Conservation (phyloP, 2,113 vertebrate genomes). For the Nothoprocta perdicaria region DNA sequence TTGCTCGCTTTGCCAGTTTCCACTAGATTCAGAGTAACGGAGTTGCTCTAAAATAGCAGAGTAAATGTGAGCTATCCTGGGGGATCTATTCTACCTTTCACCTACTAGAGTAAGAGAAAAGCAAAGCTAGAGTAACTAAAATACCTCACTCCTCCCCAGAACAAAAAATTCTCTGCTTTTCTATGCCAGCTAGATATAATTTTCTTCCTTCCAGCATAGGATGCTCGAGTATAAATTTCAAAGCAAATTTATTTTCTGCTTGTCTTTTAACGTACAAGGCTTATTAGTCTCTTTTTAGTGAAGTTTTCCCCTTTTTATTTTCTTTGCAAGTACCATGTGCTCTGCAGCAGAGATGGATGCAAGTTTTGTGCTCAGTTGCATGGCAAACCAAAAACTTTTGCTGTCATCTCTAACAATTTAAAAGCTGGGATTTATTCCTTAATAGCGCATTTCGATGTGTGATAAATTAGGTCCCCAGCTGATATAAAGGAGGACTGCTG, state of each 20-base stretch:
- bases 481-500: background rate
- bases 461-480: background rate
- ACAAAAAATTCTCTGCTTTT: background rate
- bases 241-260: background rate
- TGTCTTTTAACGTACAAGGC: background rate
- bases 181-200: background rate
- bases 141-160: background rate
- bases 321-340: background rate
- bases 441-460: background rate
- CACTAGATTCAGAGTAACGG: constrained; percentile 23
- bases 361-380: background rate
- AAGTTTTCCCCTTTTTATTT: background rate
- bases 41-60: background rate
- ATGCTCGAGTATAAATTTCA: background rate
- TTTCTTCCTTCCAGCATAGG: background rate
- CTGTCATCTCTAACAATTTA: background rate
- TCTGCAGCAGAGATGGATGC: background rate
- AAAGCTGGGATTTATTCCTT: background rate
- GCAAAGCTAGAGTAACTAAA: constrained; percentile 14
- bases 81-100: constrained; percentile 10
- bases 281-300: background rate
- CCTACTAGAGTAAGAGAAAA: background rate
- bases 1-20: constrained; percentile 34
- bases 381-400: background rate
- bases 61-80: background rate